Conservation (phyloP, 2,797 vertebrate genomes). For the Sarcoramphus papa region DNA sequence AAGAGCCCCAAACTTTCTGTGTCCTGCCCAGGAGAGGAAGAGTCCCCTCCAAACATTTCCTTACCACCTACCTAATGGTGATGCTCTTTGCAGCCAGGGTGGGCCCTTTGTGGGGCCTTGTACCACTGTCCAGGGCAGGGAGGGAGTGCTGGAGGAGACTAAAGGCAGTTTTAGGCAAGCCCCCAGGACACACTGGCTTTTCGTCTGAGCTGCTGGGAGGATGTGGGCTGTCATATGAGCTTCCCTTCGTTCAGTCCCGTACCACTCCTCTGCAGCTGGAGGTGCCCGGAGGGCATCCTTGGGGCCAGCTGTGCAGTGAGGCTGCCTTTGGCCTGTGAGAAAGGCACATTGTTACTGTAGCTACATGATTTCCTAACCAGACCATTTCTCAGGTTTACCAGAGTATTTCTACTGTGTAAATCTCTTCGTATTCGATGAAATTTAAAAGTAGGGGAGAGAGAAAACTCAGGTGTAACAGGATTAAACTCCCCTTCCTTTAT, state of each 20-base stretch:
- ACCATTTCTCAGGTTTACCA: not conserved
- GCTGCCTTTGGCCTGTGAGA: not conserved
- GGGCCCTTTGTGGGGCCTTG: not conserved
- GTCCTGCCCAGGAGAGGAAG: not conserved
- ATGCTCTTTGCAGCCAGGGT: not conserved
- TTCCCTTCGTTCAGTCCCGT: not conserved
- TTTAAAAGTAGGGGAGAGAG: not conserved
- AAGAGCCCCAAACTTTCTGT: not conserved
- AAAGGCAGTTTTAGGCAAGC: not conserved
- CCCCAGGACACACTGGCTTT: not conserved
- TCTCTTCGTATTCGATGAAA: not conserved
- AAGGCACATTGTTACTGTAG: not conserved
- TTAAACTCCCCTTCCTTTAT: not conserved
- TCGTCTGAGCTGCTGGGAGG: not conserved
- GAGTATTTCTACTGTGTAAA: not conserved
- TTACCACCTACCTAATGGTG: not conserved
- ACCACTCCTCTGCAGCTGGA: not conserved
- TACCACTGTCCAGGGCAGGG: not conserved
- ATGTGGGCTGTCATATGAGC: rapidly evolving
- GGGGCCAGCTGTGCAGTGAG: rapidly evolving
- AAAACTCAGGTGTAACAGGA: not conserved
- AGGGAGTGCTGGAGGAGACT: not conserved
- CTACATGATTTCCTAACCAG: not conserved
- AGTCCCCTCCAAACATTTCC: not conserved
- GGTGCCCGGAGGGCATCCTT: too few relatives aligned